Conservation (phyloP, 2,888 invertebrate genomes). For the Orchesella flavescens region DNA sequence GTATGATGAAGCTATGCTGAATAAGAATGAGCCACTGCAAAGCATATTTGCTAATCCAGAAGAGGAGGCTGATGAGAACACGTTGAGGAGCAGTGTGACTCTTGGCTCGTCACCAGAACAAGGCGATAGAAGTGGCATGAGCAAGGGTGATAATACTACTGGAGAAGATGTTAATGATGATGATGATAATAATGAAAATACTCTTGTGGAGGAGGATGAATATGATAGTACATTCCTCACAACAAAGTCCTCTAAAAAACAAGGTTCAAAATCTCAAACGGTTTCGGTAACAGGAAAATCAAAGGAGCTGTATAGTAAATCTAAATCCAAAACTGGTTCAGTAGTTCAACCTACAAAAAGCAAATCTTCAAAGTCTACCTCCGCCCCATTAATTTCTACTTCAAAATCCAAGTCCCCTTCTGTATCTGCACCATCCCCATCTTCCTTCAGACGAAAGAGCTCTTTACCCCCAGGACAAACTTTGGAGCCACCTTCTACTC, state of each 20-base stretch:
- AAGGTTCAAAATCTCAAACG: background rate
- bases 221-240: slow-evolving; percentile 45
- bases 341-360: background rate
- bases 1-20: slow-evolving; percentile 35
- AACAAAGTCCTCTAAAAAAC: slow-evolving; percentile 14
- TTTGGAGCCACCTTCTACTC: slow-evolving; percentile 41
- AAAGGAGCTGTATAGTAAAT: background rate
- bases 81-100: background rate
- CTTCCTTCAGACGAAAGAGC: slow-evolving; percentile 5
- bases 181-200: background rate
- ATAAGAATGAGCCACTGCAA: slow-evolving; percentile 42
- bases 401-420: slow-evolving; percentile 12
- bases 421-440: background rate
- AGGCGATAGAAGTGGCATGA: background rate
- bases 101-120: too few relatives aligned
- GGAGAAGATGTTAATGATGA: background rate
- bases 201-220: background rate
- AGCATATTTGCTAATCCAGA: slow-evolving; percentile 25
- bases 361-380: slow-evolving; percentile 1
- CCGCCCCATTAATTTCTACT: background rate
- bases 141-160: background rate
- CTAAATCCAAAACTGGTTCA: background rate
- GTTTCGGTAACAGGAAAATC: background rate
- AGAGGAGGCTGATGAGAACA: background rate
- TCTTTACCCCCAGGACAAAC: slow-evolving; percentile 20